phyloP scores from a whole-genome alignment of 1,140 invertebrate genomes.

The Drosophila oshimai region DNA sequence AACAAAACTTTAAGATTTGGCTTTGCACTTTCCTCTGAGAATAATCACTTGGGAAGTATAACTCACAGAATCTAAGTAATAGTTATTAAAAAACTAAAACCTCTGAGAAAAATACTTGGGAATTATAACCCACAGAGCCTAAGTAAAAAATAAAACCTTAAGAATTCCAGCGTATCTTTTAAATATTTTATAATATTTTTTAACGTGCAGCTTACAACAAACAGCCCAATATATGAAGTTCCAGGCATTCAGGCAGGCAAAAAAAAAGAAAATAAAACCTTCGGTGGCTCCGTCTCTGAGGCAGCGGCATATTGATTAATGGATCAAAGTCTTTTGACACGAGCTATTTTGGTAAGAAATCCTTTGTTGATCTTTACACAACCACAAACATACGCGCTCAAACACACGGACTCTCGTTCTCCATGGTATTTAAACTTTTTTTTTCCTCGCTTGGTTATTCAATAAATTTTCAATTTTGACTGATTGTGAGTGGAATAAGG shows the following conservation, averaged over 20 bases:
- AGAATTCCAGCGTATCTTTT: too few species aligned
- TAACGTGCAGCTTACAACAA: constrained; percentile 22
- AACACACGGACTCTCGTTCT: constrained; percentile 12
- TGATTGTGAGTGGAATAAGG: constrained; percentile 82
- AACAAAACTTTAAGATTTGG: too few species aligned
- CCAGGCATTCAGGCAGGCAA: constrained; percentile 6
- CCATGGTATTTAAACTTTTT: constrained; percentile 39
- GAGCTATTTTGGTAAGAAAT: constrained; percentile 82
- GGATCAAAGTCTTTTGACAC: constrained; percentile 83
- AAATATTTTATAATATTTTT: too few species aligned
- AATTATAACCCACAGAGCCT: not conserved
- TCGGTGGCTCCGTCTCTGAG: constrained; percentile 43
- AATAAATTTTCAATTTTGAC: constrained; percentile 83
- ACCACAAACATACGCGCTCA: constrained; percentile 41
- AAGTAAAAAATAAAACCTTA: too few species aligned
- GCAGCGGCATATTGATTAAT: constrained; percentile 82
- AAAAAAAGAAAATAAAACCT: constrained; percentile 58
- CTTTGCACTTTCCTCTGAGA: too few species aligned
- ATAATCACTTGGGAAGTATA: not conserved
- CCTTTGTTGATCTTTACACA: constrained; percentile 82
- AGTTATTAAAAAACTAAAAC: too few species aligned
- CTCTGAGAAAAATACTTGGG: not conserved
- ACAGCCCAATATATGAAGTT: constrained; percentile 23
- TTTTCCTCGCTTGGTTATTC: constrained; percentile 64
- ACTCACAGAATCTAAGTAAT: not conserved